Percentiles rank a stretch among this genome's conserved stretches.
Conservation (phyloP, 2,888 invertebrate species). For the Apoda limacodes region DNA sequence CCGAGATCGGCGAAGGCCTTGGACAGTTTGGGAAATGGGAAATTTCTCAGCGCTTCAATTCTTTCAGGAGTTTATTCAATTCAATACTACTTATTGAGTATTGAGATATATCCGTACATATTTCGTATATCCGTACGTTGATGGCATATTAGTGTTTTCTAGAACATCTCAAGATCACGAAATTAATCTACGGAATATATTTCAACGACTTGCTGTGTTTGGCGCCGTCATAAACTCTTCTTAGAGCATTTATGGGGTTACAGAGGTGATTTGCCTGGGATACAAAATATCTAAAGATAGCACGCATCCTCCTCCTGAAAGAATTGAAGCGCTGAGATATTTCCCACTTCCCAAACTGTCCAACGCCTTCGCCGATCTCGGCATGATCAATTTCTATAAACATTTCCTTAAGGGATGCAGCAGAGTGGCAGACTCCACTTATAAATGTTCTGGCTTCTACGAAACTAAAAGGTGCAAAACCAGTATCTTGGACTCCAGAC, state of each 20-base stretch:
- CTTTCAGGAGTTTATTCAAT: conserved; percentile 5
- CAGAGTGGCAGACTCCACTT: conserved; percentile 9
- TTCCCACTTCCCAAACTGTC: conserved; percentile 12
- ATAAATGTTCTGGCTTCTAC: conserved; percentile 2
- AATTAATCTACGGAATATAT: no score
- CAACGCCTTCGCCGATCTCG: conserved; percentile 10
- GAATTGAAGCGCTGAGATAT: conserved; percentile 8
- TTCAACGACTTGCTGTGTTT: no score
- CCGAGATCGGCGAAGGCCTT: conserved; percentile 11
- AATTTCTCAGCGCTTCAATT: conserved; percentile 10
- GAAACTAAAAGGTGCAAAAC: conserved; percentile 2
- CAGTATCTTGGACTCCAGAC: no score
- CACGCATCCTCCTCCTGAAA: conserved; percentile 11
- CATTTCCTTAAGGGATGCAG: conserved; percentile 12
- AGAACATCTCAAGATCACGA: no score
- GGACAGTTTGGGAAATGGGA: conserved; percentile 10
- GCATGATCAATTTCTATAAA: conserved; percentile 15
- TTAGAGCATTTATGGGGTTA: conserved; percentile 22
- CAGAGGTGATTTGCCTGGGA: conserved; percentile 22
- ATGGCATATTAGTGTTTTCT: no score
- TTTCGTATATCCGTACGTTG: no score
- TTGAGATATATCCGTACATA: no score
- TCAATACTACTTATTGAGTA: no score
- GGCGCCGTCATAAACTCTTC: conserved; percentile 23
- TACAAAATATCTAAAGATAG: conserved; percentile 18